A percentile compares a stretch with the other conserved stretches of the same genome.
Conservation (phyloP, 2,888 invertebrate species). For the Leptinotarsa juncta region DNA sequence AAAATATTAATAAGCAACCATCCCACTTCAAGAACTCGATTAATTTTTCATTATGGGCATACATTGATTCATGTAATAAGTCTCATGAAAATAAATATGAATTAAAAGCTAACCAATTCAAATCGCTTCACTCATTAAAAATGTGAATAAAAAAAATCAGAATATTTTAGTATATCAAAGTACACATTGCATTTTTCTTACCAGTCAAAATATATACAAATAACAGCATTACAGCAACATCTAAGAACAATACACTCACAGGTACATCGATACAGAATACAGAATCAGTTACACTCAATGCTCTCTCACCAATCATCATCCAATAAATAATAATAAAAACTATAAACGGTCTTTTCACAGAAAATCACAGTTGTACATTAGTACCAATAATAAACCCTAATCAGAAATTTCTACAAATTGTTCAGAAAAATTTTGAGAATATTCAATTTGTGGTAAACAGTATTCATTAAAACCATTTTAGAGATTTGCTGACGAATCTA, state of each 20-base stretch:
- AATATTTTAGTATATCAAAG: constrained; percentile 14
- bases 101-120: background rate
- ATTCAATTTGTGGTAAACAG: constrained; percentile 19
- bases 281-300: constrained; percentile 41
- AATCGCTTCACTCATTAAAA: background rate
- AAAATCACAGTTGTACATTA: constrained; percentile 59
- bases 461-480: background rate
- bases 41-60: no score
- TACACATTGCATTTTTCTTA: constrained; percentile 20
- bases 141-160: background rate
- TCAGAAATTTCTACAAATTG: constrained; percentile 28
- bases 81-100: background rate
- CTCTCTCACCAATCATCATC: constrained; percentile 41
- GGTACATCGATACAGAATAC: constrained; percentile 59
- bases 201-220: constrained; percentile 50
- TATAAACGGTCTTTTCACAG: constrained; percentile 55
- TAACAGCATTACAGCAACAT: constrained; percentile 60
- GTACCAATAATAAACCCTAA: constrained; percentile 47
- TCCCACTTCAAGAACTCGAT: no score
- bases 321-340: constrained; percentile 52
- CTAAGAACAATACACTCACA: constrained; percentile 60
- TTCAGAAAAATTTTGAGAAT: constrained; percentile 22
- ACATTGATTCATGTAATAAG: background rate
- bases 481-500: no score
- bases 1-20: no score